Base-by-base conservation (phyloP, 2,113 vertebrate genomes). In the Neolamprologus ventralis region DNA sequence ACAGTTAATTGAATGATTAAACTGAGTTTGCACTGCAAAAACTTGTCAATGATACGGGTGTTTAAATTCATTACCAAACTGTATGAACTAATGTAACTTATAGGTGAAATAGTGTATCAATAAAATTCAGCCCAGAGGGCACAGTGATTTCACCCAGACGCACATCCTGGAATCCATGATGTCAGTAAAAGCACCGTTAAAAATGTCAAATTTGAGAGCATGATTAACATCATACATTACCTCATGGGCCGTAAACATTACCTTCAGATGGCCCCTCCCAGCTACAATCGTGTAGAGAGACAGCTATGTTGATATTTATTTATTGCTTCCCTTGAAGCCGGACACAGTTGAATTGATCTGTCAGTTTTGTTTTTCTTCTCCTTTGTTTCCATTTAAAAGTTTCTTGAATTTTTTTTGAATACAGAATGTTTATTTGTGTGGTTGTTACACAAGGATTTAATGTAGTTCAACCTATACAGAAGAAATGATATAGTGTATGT, bases 111-210 rank as follows among this genome's bases (percentile, higher is more conserved):
- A 23, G 1, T 71, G 35, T 42, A 23, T 9, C 35, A 4, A 14
- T 42, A 71, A 0, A 4, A 23, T 42, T 23, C 63, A 40, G 63
- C 2, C 37, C 0, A 4, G 7, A 9, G 65, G 65, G n/a, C n/a
- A 23, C 65, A 42, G n/a, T 71, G 65, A 23, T 6, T 71, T 42
- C 5, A 71, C 7, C 65, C 65, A 45, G n/a, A 26, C 12, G 2
- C 37, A 23, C 5, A 5, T 9, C 37, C 37, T 73, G 37, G n/a
- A 14, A 23, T 40, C n/a, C 65, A 10, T 9, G 65, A 71, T 71
- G n/a, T 23, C 12, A 73, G 65, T 71, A 42, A 71, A 63, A 63
- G 37, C n/a, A 42, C 12, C 1, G 13, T 26, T 42, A 45, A 6
- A 63, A 42, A 23, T 23, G 65, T 42, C n/a, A 21, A 9, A 6